These are phyloP conservation scores for Noctua pronuba DNA, from an alignment of 2,888 invertebrate genomes.

Conservation along the genomic window DNA sequence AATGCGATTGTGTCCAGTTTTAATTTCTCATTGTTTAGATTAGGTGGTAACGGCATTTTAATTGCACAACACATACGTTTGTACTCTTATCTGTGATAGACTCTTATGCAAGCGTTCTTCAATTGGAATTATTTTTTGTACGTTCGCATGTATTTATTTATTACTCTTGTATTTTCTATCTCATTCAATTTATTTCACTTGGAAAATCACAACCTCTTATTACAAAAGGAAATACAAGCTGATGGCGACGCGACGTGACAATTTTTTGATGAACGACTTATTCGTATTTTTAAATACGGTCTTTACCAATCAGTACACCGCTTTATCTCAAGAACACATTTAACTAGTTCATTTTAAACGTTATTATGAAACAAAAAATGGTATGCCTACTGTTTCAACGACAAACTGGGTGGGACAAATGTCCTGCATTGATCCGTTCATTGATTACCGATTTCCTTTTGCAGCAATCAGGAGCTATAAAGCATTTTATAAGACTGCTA, in stretches of 20 bases:
- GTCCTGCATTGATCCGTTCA: constrained; percentile 37
- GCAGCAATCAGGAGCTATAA: constrained; percentile 20
- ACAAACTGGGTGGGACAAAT: constrained; percentile 16
- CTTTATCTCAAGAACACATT: neutral
- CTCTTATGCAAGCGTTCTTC: neutral
- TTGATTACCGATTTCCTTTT: constrained; percentile 48
- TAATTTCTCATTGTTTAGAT: neutral
- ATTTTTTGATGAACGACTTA: neutral
- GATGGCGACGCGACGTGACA: too few relatives aligned
- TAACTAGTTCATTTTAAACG: neutral
- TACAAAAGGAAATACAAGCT: neutral
- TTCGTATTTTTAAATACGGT: neutral
- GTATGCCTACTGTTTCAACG: constrained; percentile 5
- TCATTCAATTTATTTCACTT: neutral
- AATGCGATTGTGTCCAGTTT: neutral
- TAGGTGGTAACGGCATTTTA: neutral
- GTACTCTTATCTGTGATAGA: neutral
- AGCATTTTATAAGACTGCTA: neutral
- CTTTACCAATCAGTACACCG: neutral
- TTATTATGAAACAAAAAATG: neutral
- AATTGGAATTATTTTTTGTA: too few relatives aligned
- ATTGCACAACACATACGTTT: neutral
- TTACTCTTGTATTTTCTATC: neutral
- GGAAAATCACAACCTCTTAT: neutral
- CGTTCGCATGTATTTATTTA: neutral